A percentile compares a stretch with the other conserved stretches of the same genome.
phyloP scores from a whole-genome alignment of 2,113 vertebrate species.

The Hemibates koningsi region DNA sequence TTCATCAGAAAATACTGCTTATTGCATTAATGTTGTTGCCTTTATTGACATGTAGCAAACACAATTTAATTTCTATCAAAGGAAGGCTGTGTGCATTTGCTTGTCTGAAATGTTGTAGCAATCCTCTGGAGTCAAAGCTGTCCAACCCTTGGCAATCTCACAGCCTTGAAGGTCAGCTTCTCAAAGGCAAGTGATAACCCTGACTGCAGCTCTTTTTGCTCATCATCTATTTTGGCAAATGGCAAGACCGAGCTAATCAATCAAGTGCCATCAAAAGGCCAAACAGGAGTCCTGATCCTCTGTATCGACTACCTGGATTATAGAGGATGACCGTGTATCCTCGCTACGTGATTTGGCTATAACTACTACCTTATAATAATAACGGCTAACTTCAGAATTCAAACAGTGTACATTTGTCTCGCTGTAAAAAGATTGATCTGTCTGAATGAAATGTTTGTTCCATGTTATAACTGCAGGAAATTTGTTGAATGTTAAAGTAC shows the following conservation, averaged over 20 bases:
- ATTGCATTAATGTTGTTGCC: background rate
- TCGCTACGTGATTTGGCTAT: conserved; percentile 34
- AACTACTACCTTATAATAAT: conserved; percentile 7
- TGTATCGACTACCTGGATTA: conserved; percentile 50
- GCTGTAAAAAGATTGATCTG: background rate
- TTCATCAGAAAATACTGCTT: background rate
- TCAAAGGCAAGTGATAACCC: conserved; percentile 51
- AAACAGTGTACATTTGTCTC: background rate
- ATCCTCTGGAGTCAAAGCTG: conserved; percentile 15
- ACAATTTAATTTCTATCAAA: background rate
- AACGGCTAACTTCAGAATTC: background rate
- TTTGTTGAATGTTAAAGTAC: background rate
- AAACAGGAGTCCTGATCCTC: conserved; percentile 25
- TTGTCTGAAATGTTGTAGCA: background rate
- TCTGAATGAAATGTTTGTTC: background rate
- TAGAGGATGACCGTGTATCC: conserved; percentile 6
- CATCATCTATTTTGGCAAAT: conserved; percentile 63
- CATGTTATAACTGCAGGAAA: background rate
- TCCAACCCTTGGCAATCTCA: conserved; percentile 28
- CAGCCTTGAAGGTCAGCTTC: conserved; percentile 59
- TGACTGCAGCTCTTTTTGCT: conserved; percentile 59
- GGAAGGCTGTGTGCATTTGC: background rate
- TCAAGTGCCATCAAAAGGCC: conserved; percentile 62
- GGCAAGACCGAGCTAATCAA: conserved; percentile 58
- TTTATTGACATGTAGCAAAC: background rate